These are phyloP conservation scores for Sebastolobus alascanus DNA, from an alignment of 2,797 vertebrate species.

Conservation along the genomic window DNA sequence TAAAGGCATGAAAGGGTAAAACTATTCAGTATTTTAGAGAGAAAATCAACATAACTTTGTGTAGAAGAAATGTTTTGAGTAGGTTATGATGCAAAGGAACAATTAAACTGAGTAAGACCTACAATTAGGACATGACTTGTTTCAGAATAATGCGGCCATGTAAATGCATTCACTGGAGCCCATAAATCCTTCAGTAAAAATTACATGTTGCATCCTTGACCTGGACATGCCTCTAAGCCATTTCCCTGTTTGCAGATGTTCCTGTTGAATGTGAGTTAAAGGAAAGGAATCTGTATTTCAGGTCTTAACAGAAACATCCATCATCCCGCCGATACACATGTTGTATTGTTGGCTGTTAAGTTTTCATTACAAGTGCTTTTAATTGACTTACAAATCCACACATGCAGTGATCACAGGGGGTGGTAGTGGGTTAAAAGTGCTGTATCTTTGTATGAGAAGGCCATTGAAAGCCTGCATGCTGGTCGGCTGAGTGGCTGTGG, in stretches of 20 bases:
- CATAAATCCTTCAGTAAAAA: constrained; percentile 52
- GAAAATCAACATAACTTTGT: background rate
- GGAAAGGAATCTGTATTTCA: constrained; percentile 64
- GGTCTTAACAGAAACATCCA: constrained; percentile 31
- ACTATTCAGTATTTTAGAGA: background rate
- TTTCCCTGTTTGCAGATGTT: constrained; percentile 58
- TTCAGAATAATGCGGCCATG: constrained; percentile 1
- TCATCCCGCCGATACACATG: constrained; percentile 15
- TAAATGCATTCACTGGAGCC: constrained; percentile 14
- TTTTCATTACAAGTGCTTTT: constrained; percentile 36
- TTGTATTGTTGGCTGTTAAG: constrained; percentile 13
- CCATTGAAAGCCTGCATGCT: constrained; percentile 25
- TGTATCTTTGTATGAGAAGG: constrained; percentile 36
- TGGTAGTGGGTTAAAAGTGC: constrained; percentile 9
- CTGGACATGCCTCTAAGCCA: constrained; percentile 35
- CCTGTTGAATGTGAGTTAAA: constrained; percentile 38
- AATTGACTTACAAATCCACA: constrained; percentile 27
- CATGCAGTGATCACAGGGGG: constrained; percentile 33
- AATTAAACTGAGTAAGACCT: background rate
- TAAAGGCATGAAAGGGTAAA: background rate
- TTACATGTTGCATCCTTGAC: constrained; percentile 48
- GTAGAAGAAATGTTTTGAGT: background rate
- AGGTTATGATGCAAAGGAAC: background rate
- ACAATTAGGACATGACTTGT: constrained; percentile 1
- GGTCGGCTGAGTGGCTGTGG: constrained; percentile 16